Conservation (phyloP, 2,888 invertebrate genomes). For the Tenthredo livida region DNA sequence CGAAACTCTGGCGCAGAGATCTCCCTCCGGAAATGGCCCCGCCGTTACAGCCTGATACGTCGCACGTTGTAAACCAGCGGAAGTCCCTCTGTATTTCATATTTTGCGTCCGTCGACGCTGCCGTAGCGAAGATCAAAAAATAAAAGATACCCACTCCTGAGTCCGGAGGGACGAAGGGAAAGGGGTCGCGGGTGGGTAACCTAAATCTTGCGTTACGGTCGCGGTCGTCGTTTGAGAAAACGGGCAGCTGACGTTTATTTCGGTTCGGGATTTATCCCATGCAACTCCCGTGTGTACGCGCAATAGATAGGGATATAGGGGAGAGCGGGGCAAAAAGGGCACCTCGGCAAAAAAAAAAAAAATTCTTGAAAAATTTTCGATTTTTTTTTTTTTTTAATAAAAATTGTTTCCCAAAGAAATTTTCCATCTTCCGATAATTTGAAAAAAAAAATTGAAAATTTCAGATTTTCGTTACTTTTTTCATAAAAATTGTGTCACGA, state of each 20-base stretch:
- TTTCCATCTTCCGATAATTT: too few species aligned
- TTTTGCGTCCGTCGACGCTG: slow-evolving; percentile 40
- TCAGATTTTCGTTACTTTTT: too few species aligned
- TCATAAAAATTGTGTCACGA: too few species aligned
- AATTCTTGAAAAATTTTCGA: too few species aligned
- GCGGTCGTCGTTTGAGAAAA: slow-evolving; percentile 39
- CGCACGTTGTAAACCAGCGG: slow-evolving; percentile 54
- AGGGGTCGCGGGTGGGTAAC: slow-evolving; percentile 19
- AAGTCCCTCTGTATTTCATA: slow-evolving; percentile 53
- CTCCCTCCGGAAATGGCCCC: slow-evolving; percentile 44
- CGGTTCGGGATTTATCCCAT: slow-evolving; percentile 33
- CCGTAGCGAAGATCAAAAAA: slow-evolving; percentile 33
- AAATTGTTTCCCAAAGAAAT: too few species aligned
- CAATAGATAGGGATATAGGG: not conserved
- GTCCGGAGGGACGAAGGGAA: not conserved
- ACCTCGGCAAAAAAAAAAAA: too few species aligned
- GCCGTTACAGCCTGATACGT: slow-evolving; percentile 51
- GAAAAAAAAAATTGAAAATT: too few species aligned
- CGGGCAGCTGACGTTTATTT: slow-evolving; percentile 43
- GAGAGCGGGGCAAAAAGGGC: too few species aligned
- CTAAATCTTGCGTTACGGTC: slow-evolving; percentile 44
- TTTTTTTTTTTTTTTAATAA: too few species aligned
- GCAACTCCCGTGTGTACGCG: not conserved
- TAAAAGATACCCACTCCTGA: slow-evolving; percentile 13
- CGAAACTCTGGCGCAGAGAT: slow-evolving; percentile 9